A percentile compares a stretch with the other conserved stretches of the same genome.
Evolutionary conservation across 1,140 invertebrate genomes (phyloP).

Genomic region (Heliconius melpomene): DNA sequence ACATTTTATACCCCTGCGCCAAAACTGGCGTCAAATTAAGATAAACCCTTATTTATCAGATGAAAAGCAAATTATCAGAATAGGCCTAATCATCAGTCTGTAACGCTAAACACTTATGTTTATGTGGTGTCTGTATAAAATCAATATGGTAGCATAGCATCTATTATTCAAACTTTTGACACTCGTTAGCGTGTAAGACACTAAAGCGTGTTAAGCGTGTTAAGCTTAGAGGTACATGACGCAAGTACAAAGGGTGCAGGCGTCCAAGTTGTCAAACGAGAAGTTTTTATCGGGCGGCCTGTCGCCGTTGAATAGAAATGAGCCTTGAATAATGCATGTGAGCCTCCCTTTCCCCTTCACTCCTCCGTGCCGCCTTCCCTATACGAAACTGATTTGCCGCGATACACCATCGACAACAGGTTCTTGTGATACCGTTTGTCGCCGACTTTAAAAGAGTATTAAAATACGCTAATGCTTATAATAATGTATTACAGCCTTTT

Average conservation of each 20-base stretch:
- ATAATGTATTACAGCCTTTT: constrained; percentile 6
- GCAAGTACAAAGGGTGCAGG: constrained; percentile 76
- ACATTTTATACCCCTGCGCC: too few species aligned
- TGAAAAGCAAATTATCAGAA: background rate
- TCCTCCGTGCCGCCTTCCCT: constrained; percentile 23
- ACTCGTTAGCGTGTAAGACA: constrained; percentile 35
- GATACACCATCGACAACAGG: constrained; percentile 52
- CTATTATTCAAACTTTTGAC: constrained; percentile 15
- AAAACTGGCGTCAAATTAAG: too few species aligned
- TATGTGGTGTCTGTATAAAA: background rate
- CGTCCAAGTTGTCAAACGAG: constrained; percentile 77
- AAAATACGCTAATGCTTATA: constrained; percentile 17
- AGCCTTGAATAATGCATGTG: constrained; percentile 77
- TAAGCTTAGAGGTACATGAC: constrained; percentile 59
- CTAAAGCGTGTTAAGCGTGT: constrained; percentile 44
- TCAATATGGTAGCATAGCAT: constrained; percentile 1
- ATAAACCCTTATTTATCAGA: too few species aligned
- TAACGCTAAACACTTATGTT: background rate
- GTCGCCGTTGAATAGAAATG: constrained; percentile 78
- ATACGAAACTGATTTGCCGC: constrained; percentile 65
- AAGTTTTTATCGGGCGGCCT: constrained; percentile 78
- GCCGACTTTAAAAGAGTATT: constrained; percentile 22
- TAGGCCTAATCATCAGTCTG: background rate
- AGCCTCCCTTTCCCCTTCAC: constrained; percentile 45
- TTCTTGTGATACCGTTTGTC: constrained; percentile 37